phyloP scores from a whole-genome alignment of 2,797 vertebrate genomes.

The Oreortyx pictus region DNA sequence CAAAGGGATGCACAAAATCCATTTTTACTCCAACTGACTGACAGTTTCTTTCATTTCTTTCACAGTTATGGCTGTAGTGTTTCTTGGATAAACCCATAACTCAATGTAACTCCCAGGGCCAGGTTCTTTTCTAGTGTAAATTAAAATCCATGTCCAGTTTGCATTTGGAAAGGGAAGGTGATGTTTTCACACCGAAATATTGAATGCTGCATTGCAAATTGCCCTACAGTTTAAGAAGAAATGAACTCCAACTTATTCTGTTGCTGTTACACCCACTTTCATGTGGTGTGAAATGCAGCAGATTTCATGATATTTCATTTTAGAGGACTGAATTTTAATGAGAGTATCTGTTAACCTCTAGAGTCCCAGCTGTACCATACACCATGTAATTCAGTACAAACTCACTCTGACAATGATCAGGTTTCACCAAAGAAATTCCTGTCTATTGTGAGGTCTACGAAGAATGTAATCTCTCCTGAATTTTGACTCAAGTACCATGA shows the following conservation, averaged over 20 bases:
- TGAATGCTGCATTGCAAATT: constrained; percentile 44
- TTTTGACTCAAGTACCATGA: neutral
- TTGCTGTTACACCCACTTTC: constrained; percentile 65
- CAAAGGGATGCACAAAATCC: neutral
- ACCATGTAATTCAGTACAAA: neutral
- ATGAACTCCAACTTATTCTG: constrained; percentile 55
- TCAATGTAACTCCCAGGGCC: neutral
- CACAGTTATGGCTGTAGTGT: neutral
- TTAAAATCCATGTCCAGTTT: neutral
- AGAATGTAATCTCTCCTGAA: neutral
- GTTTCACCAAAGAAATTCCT: neutral
- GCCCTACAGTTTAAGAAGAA: neutral
- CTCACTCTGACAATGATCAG: neutral
- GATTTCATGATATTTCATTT: constrained; percentile 67
- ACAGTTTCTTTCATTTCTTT: constrained; percentile 15
- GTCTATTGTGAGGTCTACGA: neutral
- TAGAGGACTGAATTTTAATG: constrained; percentile 64
- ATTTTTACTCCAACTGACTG: neutral
- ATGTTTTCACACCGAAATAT: constrained; percentile 40
- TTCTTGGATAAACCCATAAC: neutral
- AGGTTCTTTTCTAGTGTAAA: neutral
- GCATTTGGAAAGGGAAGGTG: neutral
- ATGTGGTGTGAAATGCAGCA: constrained; percentile 67
- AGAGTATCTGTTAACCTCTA: constrained; percentile 56
- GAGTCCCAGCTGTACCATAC: constrained; percentile 24